Evolutionary conservation across 2,113 vertebrate genomes (phyloP).

Genomic region (Nesogale talazaci): DNA sequence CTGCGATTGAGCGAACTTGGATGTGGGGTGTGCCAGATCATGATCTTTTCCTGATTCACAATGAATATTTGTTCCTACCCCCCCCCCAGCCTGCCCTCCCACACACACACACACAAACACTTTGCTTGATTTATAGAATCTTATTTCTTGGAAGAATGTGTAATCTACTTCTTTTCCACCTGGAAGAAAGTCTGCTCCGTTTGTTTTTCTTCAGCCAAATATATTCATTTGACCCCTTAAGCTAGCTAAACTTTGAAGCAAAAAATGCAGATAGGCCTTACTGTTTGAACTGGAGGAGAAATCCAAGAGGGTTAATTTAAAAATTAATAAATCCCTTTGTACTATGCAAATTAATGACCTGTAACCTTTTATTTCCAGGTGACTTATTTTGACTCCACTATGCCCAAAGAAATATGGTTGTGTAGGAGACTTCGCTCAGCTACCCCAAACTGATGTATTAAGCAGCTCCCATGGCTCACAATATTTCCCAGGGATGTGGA

Average conservation of each 20-base stretch:
- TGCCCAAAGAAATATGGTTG: constrained; percentile 82
- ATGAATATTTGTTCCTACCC: too few relatives aligned
- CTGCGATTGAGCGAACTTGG: not conserved
- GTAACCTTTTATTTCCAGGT: constrained; percentile 78
- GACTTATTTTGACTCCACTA: constrained; percentile 84
- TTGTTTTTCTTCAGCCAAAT: not conserved
- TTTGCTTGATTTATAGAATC: not conserved
- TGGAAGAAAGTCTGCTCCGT: constrained; percentile 47
- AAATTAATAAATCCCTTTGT: constrained; percentile 76
- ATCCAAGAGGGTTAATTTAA: constrained; percentile 82
- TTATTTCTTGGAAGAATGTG: constrained; percentile 45
- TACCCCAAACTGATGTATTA: constrained; percentile 87
- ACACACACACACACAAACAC: not conserved
- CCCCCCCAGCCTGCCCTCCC: too few relatives aligned
- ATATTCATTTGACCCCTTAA: constrained; percentile 41
- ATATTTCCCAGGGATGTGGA: constrained; percentile 85
- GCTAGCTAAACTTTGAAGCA: constrained; percentile 65
- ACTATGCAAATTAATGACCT: constrained; percentile 84
- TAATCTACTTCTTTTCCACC: constrained; percentile 25
- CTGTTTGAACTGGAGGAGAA: constrained; percentile 65
- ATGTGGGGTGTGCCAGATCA: not conserved
- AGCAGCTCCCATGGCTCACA: constrained; percentile 87
- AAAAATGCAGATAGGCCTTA: constrained; percentile 32
- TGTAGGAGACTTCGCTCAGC: constrained; percentile 78
- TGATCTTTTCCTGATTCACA: not conserved